Conservation (phyloP, 1,140 invertebrate species). For the Sminthurides bifidus region DNA sequence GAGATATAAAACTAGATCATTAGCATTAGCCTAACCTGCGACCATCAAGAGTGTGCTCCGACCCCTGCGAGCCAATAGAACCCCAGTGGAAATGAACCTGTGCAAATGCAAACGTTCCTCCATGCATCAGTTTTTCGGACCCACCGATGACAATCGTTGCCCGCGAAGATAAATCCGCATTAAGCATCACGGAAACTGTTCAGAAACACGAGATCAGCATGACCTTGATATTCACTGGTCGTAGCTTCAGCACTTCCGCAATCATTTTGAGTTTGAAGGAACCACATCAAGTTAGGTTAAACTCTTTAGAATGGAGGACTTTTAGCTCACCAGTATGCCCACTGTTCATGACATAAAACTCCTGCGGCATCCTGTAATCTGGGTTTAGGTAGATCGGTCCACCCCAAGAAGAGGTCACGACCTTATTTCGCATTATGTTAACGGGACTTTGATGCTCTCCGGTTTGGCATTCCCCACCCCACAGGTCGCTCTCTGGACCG, state of each 20-base stretch:
- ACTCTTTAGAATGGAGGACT: too few relatives aligned
- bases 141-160: conserved; percentile 52
- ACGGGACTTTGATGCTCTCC: not conserved
- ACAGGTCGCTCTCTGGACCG: not conserved
- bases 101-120: conserved; percentile 60
- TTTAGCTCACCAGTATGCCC: too few relatives aligned
- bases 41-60: conserved; percentile 74
- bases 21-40: conserved; percentile 38
- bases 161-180: not conserved
- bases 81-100: conserved; percentile 84
- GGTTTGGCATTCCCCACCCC: not conserved
- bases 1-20: not conserved
- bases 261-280: too few relatives aligned
- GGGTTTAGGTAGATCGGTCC: not conserved
- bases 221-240: too few relatives aligned
- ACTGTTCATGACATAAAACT: not conserved
- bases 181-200: not conserved
- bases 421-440: not conserved
- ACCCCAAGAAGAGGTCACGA: not conserved
- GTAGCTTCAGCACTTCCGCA: too few relatives aligned
- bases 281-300: too few relatives aligned
- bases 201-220: too few relatives aligned
- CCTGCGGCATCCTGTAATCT: not conserved
- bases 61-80: conserved; percentile 61
- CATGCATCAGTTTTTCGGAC: too few relatives aligned